These are phyloP conservation scores for Scaptomyza cyrtandrae DNA, from an alignment of 2,888 invertebrate species.

Conservation along the genomic window DNA sequence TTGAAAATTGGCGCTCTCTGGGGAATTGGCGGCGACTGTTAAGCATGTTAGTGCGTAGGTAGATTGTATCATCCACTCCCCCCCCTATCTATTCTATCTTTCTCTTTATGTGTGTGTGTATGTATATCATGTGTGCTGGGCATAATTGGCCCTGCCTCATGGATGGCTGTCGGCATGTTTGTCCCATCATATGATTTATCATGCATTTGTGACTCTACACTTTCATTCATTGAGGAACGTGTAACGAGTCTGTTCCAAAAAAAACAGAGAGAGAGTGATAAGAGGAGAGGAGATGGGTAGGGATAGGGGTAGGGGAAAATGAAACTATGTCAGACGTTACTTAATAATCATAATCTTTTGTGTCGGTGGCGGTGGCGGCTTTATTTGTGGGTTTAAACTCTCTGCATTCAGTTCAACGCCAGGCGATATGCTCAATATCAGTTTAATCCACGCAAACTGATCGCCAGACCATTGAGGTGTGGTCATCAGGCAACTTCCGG, in stretches of 20 bases:
- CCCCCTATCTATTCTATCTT: background rate
- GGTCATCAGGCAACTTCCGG: constrained; percentile 80
- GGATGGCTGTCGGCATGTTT: constrained; percentile 80
- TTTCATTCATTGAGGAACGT: constrained; percentile 53
- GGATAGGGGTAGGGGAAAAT: constrained; percentile 1
- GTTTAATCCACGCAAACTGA: constrained; percentile 57
- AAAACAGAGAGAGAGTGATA: constrained; percentile 2
- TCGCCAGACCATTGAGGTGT: constrained; percentile 61
- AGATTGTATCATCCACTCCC: constrained; percentile 14
- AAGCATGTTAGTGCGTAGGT: constrained; percentile 64
- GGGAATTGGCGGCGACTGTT: constrained; percentile 51
- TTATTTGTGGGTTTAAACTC: constrained; percentile 61
- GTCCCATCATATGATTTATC: constrained; percentile 82
- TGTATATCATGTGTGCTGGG: constrained; percentile 39
- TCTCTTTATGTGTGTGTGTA: constrained; percentile 2
- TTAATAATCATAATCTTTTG: constrained; percentile 72
- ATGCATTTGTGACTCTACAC: constrained; percentile 80
- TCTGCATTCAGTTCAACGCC: constrained; percentile 26
- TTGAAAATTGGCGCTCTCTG: constrained; percentile 65
- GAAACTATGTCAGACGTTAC: constrained; percentile 78
- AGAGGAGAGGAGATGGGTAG: constrained; percentile 24
- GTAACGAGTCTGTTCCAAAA: constrained; percentile 24
- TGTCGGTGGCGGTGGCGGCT: constrained; percentile 54
- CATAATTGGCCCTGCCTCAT: constrained; percentile 61
- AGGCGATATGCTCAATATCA: constrained; percentile 48